Base-by-base conservation (phyloP, 2,113 vertebrate genomes). In the Picathartes gymnocephalus region DNA sequence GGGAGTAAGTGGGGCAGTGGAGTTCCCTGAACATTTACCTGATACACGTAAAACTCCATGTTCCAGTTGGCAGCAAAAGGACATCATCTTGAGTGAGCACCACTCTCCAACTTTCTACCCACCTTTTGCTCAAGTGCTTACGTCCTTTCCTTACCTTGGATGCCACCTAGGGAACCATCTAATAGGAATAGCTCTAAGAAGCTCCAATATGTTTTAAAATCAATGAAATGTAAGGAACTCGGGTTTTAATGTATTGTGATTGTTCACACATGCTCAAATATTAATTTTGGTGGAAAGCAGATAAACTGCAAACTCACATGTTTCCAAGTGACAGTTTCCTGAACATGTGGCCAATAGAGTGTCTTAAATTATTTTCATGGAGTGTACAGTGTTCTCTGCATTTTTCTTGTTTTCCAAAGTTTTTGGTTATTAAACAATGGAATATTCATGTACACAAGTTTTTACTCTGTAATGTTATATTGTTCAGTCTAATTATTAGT, bases 21-120 rank as follows among this genome's bases (percentile, higher is more conserved):
- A 66, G 51, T n/a, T 62, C 35, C 51, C 81, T 25, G 35, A 50
- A 22, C 2, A 2, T 35, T 73, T n/a, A 33, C 4, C 18, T 0
- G 0, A 2, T 1, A 23, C 53, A 51, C 71, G 54, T 37, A 28
- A 40, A 45, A 35, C 22, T 12, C 53, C 37, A 9, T 2, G 8
- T 42, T 7, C 44, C 30, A 15, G 14, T 2, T 62, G 35, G 53
- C 66, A 71, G 66, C 25, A 23, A 39, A 68, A 60, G 17, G 66
- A 40, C 24, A 10, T 47, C 4, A 11, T 35, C 85, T 70, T 28
- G 44, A 65, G 20, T 30, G 51, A 83, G 37, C 35, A 10, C 19
- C 0, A 0, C 42, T 45, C 60, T 93, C 45, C 44, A 33, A 1
- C 6, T 37, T 77, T 8, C 25, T 51, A 8, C 33, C 14, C 60